Evolutionary conservation across 2,797 vertebrate genomes (phyloP).

Genomic region (Poeciliopsis paucimaculata): DNA sequence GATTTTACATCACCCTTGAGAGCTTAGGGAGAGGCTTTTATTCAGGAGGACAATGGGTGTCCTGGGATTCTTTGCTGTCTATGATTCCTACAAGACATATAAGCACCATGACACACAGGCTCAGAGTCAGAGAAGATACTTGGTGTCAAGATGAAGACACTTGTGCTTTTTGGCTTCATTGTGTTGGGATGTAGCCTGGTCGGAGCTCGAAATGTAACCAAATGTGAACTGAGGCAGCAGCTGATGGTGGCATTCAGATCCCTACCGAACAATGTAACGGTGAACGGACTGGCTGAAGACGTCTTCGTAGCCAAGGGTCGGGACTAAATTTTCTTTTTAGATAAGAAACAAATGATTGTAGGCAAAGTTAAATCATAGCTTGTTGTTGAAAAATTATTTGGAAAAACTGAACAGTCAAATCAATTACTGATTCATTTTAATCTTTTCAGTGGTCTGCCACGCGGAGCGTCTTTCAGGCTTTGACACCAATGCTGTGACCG

Average conservation of each 20-base stretch:
- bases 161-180: slow-evolving; percentile 18
- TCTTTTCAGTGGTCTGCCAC: slow-evolving; percentile 61
- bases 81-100: slow-evolving; percentile 11
- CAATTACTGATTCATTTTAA: not conserved
- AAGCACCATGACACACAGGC: not conserved
- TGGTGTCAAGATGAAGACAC: slow-evolving; percentile 33
- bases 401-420: not conserved
- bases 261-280: not conserved
- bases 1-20: not conserved
- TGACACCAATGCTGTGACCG: slow-evolving; percentile 47
- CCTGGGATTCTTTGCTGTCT: not conserved
- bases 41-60: slow-evolving; percentile 29
- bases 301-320: slow-evolving; percentile 44
- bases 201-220: not conserved
- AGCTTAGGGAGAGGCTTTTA: slow-evolving; percentile 15
- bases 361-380: too few relatives aligned
- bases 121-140: not conserved
- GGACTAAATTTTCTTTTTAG: not conserved
- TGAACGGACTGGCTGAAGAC: not conserved
- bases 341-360: not conserved
- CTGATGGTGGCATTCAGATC: not conserved
- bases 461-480: slow-evolving; percentile 41
- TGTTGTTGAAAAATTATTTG: not conserved
- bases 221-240: slow-evolving; percentile 39
- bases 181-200: slow-evolving; percentile 27